Base-by-base conservation (phyloP, 1,140 invertebrate species). In the Mesaphorura yosii region DNA sequence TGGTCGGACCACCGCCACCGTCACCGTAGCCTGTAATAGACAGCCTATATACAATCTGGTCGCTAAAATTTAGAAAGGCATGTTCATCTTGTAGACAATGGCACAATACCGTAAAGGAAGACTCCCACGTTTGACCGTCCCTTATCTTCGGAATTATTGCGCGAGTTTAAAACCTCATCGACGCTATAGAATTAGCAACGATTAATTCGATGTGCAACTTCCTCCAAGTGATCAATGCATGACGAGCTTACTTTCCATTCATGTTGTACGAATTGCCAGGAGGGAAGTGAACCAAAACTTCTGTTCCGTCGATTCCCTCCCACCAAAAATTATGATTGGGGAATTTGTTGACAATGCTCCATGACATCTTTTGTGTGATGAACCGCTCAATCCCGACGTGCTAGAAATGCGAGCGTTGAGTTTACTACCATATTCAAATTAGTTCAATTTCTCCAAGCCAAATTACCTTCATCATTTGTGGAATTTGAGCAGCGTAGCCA, bases 311-410 rank as follows among this genome's bases (percentile, higher is more conserved):
- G 34, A 77, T 68, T 7, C 75, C 31, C 64, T 75, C 68, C 76
- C 76, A 77, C 28, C 62, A 66, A 59, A 77, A 77, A 53, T 72
- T 76, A 59, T 77, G 72, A 59, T 77, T 74, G 34, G 76, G 76
- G 57, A 77, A 77, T 53, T 73, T 73, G 66, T 77, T 77, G 31
- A 77, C 69, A 7, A 76, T 62, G 60, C 63, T 76, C 75, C 76
- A 77, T 55, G 72, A 74, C 45, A 77, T 44, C 59, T 77, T 77
- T 63, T 76, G 74, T 4, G 74, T 76, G 3, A 77, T 62, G 61
- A 77, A 77, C 45, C 72, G 61, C 19, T 63, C 57, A 22, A 76
- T 70, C 1, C 73, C 73, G 63, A 70, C 53, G 60, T 66, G 62
- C 69, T 71, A 19, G 23, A 41, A 48, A 1, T 26, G 23, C 23